Evolutionary conservation across 2,888 invertebrate genomes (phyloP).

Genomic region (Microchrysa polita): DNA sequence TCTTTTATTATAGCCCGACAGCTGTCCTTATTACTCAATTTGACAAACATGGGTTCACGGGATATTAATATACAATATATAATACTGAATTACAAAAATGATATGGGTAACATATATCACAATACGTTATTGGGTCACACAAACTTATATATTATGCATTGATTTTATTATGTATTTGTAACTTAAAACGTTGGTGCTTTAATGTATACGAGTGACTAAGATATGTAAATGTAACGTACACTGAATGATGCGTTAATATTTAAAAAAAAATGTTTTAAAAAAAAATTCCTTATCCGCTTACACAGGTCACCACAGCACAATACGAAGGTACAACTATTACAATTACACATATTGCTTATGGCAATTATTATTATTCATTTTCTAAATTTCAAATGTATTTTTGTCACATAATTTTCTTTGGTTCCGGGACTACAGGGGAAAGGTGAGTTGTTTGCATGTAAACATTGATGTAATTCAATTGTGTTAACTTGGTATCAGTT

Average conservation of each 20-base stretch:
- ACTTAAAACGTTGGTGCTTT: not conserved
- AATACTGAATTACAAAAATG: not conserved
- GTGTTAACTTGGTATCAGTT: constrained; percentile 19
- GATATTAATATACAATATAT: not conserved
- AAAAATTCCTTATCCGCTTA: constrained; percentile 31
- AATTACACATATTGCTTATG: constrained; percentile 49
- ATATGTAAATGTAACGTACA: constrained; percentile 36
- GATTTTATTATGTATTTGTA: not conserved
- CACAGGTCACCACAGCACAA: constrained; percentile 44
- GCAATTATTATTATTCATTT: constrained; percentile 24
- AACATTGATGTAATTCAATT: constrained; percentile 9
- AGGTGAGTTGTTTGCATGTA: not conserved
- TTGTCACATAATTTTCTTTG: not conserved
- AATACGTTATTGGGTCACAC: not conserved
- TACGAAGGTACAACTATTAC: constrained; percentile 38
- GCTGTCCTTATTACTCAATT: too few species aligned
- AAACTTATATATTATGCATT: not conserved
- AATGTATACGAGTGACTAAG: not conserved
- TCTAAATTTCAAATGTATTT: not conserved
- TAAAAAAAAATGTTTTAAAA: constrained; percentile 12
- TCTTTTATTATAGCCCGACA: too few species aligned
- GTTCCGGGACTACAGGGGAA: not conserved
- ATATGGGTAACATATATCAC: constrained; percentile 27
- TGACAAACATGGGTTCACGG: too few species aligned
- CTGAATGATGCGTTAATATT: constrained; percentile 14